Evolutionary conservation across 2,888 invertebrate species (phyloP).

Genomic region (Hybos culiciformis): DNA sequence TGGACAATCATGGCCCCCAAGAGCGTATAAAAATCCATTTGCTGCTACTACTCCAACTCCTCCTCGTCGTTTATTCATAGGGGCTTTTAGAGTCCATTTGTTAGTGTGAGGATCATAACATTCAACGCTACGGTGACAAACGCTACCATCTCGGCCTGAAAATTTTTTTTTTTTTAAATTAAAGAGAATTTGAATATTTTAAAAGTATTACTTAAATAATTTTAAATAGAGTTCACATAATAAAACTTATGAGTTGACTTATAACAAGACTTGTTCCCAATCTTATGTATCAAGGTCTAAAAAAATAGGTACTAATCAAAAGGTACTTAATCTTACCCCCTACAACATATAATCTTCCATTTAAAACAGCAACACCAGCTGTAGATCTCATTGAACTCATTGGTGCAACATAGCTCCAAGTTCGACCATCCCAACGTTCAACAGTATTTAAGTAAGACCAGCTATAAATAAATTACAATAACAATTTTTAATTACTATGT

Average conservation of each 20-base stretch:
- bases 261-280: too few species aligned
- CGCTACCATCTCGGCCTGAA: constrained; percentile 79
- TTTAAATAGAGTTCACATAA: too few species aligned
- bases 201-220: too few species aligned
- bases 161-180: too few species aligned
- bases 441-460: constrained; percentile 82
- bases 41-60: constrained; percentile 83
- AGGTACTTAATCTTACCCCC: too few species aligned
- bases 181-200: too few species aligned
- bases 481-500: too few species aligned
- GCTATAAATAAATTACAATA: too few species aligned
- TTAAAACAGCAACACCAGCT: constrained; percentile 78
- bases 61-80: constrained; percentile 75
- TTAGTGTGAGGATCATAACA: constrained; percentile 62
- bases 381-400: constrained; percentile 77
- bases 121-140: constrained; percentile 82
- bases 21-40: constrained; percentile 77
- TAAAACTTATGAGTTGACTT: too few species aligned
- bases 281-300: too few species aligned
- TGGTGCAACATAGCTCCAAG: constrained; percentile 81
- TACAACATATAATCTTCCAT: constrained; percentile 74
- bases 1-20: constrained; percentile 90
- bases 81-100: constrained; percentile 69
- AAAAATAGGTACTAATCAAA: too few species aligned
- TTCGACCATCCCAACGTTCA: constrained; percentile 80